phyloP scores from a whole-genome alignment of 1,140 invertebrate genomes.

The Cyclina sinensis region DNA sequence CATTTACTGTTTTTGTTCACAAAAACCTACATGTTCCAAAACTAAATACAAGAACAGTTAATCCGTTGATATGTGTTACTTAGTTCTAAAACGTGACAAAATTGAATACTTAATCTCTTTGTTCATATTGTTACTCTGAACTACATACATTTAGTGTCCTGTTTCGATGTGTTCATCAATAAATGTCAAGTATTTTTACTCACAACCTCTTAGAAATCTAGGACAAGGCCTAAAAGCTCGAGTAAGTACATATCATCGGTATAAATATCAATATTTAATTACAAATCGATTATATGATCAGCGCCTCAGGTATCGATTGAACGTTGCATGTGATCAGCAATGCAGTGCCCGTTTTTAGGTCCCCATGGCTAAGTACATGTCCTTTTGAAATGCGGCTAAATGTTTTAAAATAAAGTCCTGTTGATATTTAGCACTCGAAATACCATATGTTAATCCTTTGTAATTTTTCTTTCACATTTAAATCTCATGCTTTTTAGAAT shows the following conservation, averaged over 20 bases:
- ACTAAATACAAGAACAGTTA: no score
- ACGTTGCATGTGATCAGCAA: not conserved
- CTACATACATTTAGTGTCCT: not conserved
- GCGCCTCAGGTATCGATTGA: constrained; percentile 25
- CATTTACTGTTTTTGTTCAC: no score
- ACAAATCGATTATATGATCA: constrained; percentile 17
- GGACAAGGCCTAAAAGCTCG: not conserved
- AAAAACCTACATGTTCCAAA: no score
- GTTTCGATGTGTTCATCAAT: not conserved
- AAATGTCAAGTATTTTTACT: constrained; percentile 1
- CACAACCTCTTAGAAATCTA: no score
- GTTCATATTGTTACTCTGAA: not conserved
- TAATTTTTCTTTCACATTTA: no score
- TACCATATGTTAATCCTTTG: no score
- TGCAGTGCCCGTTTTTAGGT: no score
- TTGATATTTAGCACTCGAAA: no score
- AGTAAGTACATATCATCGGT: not conserved
- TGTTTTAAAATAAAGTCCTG: no score
- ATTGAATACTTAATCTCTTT: not conserved
- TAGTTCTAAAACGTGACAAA: not conserved
- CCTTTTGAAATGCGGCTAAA: not conserved
- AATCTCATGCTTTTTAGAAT: no score
- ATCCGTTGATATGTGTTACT: no score
- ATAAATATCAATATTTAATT: constrained; percentile 44
- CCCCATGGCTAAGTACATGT: no score